Evolutionary conservation across 1,140 invertebrate species (phyloP).

Genomic region (Neodiprion pinetum): DNA sequence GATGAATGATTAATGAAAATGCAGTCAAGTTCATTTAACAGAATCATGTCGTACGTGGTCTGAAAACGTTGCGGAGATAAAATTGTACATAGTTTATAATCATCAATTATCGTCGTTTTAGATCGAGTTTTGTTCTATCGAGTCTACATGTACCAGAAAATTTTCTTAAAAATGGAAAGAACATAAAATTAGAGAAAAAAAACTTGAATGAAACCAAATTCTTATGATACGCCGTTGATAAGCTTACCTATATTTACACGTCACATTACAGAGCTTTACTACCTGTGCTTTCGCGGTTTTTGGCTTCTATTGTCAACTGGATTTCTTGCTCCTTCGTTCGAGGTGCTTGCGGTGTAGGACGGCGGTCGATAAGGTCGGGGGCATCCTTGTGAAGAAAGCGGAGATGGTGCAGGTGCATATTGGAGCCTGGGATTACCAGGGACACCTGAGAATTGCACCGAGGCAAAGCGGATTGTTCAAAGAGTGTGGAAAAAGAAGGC

Average conservation of each 20-base stretch:
- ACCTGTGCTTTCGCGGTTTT: conserved; percentile 59
- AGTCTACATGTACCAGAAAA: no score
- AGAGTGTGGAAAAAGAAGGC: conserved; percentile 40
- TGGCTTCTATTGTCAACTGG: conserved; percentile 54
- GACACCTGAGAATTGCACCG: conserved; percentile 38
- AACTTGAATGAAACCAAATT: no score
- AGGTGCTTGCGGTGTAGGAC: conserved; percentile 55
- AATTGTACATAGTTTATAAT: neutral
- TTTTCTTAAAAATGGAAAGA: no score
- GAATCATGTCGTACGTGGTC: no score
- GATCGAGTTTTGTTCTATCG: no score
- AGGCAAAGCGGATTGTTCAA: conserved; percentile 55
- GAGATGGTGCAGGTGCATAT: conserved; percentile 56
- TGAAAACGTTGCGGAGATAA: no score
- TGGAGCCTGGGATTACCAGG: conserved; percentile 51
- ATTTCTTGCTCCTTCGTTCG: conserved; percentile 50
- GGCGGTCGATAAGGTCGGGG: conserved; percentile 54
- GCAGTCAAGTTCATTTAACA: no score
- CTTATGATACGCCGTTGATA: no score
- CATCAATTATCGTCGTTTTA: neutral
- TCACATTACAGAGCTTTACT: conserved; percentile 10
- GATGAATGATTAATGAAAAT: no score
- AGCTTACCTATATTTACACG: neutral
- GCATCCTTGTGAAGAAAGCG: conserved; percentile 58
- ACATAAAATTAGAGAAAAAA: no score